Percentiles rank a stretch among this genome's conserved stretches.
These are phyloP conservation scores for Aphidoletes aphidimyza DNA, from an alignment of 2,888 invertebrate genomes.

Conservation along the genomic window DNA sequence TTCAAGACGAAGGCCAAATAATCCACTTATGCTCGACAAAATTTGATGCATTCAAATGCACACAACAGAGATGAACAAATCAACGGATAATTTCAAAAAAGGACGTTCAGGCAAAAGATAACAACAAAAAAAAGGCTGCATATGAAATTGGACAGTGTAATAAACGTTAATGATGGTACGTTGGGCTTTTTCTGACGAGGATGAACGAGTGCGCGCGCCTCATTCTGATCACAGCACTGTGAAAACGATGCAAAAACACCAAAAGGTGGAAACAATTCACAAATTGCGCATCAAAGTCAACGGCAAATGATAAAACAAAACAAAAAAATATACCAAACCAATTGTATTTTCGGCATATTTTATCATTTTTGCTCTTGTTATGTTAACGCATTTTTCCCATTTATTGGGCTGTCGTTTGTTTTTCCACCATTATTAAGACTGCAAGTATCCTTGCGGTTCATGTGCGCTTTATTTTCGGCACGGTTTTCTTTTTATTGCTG, in stretches of 20 bases:
- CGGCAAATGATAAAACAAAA: slow-evolving; percentile 10
- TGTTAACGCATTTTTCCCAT: neutral
- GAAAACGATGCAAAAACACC: neutral
- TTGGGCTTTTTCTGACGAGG: neutral
- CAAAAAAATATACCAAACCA: neutral
- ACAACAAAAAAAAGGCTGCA: neutral
- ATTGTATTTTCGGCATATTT: slow-evolving; percentile 38
- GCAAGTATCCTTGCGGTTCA: neutral
- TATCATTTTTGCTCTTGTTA: slow-evolving; percentile 8
- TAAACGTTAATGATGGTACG: slow-evolving; percentile 51
- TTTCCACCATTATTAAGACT: slow-evolving; percentile 9
- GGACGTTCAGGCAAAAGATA: neutral
- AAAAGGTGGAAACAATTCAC: slow-evolving; percentile 33
- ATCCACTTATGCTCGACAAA: neutral
- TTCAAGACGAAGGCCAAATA: neutral
- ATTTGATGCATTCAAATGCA: slow-evolving; percentile 40
- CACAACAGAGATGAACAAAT: slow-evolving; percentile 9
- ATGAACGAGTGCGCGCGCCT: neutral
- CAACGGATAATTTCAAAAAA: neutral
- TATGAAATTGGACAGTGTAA: slow-evolving; percentile 37
- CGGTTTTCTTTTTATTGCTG: neutral
- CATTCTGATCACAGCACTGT: neutral
- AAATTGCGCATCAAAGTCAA: slow-evolving; percentile 45
- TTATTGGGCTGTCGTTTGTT: slow-evolving; percentile 44
- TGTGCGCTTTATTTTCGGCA: neutral